Evolutionary conservation across 2,888 invertebrate species (phyloP).

Genomic region (Luperina nickerlii): DNA sequence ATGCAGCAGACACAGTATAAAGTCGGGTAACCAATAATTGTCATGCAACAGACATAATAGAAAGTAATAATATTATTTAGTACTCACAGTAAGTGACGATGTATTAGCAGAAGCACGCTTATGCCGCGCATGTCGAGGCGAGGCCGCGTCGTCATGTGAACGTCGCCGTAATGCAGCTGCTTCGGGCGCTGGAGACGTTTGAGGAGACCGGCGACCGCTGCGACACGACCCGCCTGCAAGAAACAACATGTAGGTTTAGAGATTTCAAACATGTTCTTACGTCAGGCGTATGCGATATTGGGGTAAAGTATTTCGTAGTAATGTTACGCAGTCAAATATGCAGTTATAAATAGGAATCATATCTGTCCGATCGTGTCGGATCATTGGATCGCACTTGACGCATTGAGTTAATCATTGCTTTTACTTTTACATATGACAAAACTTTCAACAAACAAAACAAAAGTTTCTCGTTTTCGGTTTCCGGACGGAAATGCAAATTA

Average conservation of each 20-base stretch:
- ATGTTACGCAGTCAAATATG: background rate
- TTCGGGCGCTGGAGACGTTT: conserved; percentile 71
- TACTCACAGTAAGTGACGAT: conserved; percentile 82
- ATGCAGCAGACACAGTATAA: too few species aligned
- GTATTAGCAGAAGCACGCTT: conserved; percentile 82
- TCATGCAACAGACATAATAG: too few species aligned
- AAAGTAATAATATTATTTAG: background rate
- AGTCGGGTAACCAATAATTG: background rate
- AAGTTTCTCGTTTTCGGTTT: background rate
- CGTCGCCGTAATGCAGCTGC: conserved; percentile 79
- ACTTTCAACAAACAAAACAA: background rate
- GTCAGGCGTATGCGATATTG: background rate
- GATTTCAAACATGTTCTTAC: background rate
- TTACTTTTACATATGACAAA: background rate
- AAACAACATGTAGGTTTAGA: conserved; percentile 51
- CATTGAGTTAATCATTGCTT: background rate
- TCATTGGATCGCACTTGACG: background rate
- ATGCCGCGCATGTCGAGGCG: conserved; percentile 76
- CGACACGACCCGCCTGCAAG: conserved; percentile 87
- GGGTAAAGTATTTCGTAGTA: background rate
- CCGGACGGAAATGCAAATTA: background rate
- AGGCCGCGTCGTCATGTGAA: conserved; percentile 80
- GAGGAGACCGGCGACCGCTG: conserved; percentile 83
- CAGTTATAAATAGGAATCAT: background rate
- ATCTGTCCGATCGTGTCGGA: background rate